Conservation (phyloP, 1,140 invertebrate genomes). For the Bombyx mandarina region DNA sequence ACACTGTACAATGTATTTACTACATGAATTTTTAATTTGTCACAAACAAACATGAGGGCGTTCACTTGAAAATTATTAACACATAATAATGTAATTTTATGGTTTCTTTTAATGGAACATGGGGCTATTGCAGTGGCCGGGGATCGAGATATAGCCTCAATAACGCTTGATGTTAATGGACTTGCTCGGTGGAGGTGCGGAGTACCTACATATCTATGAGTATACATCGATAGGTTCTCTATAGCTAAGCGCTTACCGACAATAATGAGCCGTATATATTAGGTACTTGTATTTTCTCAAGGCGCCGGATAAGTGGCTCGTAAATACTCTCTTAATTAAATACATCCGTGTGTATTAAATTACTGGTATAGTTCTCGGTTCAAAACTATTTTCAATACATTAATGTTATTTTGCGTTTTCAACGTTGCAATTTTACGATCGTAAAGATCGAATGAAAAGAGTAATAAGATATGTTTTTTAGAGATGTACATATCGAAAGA, state of each 20-base stretch:
- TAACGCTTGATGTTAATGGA: constrained; percentile 62
- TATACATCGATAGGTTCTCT: too few species aligned
- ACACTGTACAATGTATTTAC: constrained; percentile 18
- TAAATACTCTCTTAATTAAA: background rate
- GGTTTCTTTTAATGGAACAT: constrained; percentile 63
- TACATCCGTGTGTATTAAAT: background rate
- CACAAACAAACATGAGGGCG: constrained; percentile 24
- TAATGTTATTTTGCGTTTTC: too few species aligned
- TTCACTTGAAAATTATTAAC: constrained; percentile 63
- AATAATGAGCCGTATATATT: background rate
- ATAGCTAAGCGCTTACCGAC: background rate
- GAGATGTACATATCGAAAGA: too few species aligned
- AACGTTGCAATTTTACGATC: too few species aligned
- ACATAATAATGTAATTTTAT: constrained; percentile 69
- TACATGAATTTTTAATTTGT: constrained; percentile 43
- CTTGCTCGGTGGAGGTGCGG: constrained; percentile 26
- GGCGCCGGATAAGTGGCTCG: constrained; percentile 1
- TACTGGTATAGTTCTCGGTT: too few species aligned
- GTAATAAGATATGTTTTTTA: too few species aligned
- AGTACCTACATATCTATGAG: background rate
- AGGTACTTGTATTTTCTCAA: constrained; percentile 2
- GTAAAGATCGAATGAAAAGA: too few species aligned
- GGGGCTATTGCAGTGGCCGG: constrained; percentile 43
- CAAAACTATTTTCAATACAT: too few species aligned
- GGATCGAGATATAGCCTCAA: constrained; percentile 46